Conservation (phyloP, 2,113 vertebrate genomes). For the Gorilla gorilla region DNA sequence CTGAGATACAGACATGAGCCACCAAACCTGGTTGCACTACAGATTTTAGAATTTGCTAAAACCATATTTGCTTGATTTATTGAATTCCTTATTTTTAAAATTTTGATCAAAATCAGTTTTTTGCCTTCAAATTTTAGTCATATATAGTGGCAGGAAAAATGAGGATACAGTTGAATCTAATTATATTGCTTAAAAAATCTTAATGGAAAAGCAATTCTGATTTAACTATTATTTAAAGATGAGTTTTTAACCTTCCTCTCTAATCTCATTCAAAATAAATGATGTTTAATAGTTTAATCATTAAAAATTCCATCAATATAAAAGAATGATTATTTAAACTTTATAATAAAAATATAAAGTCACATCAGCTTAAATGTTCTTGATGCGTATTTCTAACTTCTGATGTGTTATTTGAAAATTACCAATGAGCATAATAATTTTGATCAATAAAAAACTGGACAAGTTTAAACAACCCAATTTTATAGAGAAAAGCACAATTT, state of each 20-base stretch:
- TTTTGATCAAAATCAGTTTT: not conserved
- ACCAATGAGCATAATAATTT: not conserved
- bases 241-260: not conserved
- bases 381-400: not conserved
- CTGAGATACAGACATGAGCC: too few relatives aligned
- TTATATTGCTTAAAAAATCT: not conserved
- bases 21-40: too few relatives aligned
- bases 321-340: not conserved
- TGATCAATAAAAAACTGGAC: not conserved
- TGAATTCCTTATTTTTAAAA: not conserved
- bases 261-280: conserved; percentile 3
- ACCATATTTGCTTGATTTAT: not conserved
- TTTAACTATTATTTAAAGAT: not conserved
- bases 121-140: not conserved
- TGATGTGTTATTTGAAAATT: not conserved
- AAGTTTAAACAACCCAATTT: not conserved
- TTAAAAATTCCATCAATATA: not conserved
- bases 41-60: not conserved
- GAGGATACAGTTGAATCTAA: not conserved
- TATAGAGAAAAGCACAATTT: not conserved
- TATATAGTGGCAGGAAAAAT: not conserved
- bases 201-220: not conserved
- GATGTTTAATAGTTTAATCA: not conserved
- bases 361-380: not conserved
- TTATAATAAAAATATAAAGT: not conserved